Evolutionary conservation across 2,797 vertebrate species (phyloP).

Genomic region (Microctenopoma stevenorrisi): DNA sequence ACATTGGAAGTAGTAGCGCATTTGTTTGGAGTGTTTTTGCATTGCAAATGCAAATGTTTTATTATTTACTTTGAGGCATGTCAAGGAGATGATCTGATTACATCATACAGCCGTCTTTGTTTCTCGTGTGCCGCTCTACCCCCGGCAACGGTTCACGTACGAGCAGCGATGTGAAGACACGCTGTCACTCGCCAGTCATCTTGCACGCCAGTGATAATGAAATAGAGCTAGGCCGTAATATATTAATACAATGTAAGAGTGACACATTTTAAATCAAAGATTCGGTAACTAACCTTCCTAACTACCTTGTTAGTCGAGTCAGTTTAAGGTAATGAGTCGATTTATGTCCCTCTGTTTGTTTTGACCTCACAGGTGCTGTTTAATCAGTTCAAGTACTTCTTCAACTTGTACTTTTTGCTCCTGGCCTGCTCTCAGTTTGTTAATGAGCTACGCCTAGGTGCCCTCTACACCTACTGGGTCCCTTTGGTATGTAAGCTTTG

Average conservation of each 20-base stretch:
- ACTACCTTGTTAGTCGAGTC: too few relatives aligned
- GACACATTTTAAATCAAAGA: conserved; percentile 13
- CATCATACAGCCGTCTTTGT: conserved; percentile 19
- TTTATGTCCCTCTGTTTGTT: conserved; percentile 12
- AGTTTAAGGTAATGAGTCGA: too few relatives aligned
- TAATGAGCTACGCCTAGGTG: conserved; percentile 92
- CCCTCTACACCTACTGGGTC: conserved; percentile 98
- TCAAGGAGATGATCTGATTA: conserved; percentile 49
- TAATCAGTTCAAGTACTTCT: conserved; percentile 99
- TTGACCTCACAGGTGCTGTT: conserved; percentile 89
- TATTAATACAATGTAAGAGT: conserved; percentile 43
- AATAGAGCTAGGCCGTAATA: conserved; percentile 38
- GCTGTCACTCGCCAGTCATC: conserved; percentile 30
- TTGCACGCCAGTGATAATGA: conserved; percentile 69
- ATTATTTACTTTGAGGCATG: conserved; percentile 48
- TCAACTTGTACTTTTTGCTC: conserved; percentile 97
- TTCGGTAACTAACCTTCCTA: not conserved
- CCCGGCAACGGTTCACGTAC: not conserved
- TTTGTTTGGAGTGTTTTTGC: conserved; percentile 79
- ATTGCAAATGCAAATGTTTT: conserved; percentile 76
- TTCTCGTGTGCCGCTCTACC: conserved; percentile 9
- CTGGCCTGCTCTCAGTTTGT: conserved; percentile 98
- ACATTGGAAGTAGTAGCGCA: conserved; percentile 64
- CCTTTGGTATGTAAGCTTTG: conserved; percentile 89
- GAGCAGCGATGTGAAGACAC: conserved; percentile 13